phyloP scores from a whole-genome alignment of 1,140 invertebrate species.

The Drosophila sproati region DNA sequence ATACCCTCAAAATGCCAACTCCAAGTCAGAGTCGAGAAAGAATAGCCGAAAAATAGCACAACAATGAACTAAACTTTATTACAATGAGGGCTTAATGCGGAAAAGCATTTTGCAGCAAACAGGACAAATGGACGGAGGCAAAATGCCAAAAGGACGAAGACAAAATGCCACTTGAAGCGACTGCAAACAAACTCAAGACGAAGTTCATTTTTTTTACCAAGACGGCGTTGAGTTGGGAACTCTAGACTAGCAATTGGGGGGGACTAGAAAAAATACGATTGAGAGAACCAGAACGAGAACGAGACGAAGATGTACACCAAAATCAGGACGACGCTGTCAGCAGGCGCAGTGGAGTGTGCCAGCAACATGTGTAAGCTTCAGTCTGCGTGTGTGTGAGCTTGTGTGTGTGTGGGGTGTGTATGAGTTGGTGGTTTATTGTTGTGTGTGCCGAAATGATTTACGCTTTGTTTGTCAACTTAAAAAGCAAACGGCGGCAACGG shows the following conservation, averaged over 20 bases:
- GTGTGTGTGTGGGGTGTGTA: constrained; percentile 23
- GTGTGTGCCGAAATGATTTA: constrained; percentile 81
- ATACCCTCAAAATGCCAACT: background rate
- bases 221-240: background rate
- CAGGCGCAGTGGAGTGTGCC: constrained; percentile 59
- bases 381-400: constrained; percentile 5
- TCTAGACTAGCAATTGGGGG: constrained; percentile 3
- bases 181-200: constrained; percentile 48
- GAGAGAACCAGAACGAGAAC: constrained; percentile 1
- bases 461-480: constrained; percentile 83
- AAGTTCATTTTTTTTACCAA: constrained; percentile 63
- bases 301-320: constrained; percentile 1
- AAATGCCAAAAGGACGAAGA: background rate
- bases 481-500: constrained; percentile 63
- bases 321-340: constrained; percentile 25
- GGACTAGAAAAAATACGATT: background rate
- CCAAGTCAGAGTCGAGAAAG: background rate
- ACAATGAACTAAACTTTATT: constrained; percentile 72
- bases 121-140: background rate
- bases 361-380: constrained; percentile 71
- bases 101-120: constrained; percentile 57
- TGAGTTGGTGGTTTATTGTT: constrained; percentile 62
- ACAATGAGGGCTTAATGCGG: constrained; percentile 49
- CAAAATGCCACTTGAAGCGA: constrained; percentile 45
- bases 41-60: constrained; percentile 50